Evolutionary conservation across 2,888 invertebrate species (phyloP).

Genomic region (Argynnis bischoffii): DNA sequence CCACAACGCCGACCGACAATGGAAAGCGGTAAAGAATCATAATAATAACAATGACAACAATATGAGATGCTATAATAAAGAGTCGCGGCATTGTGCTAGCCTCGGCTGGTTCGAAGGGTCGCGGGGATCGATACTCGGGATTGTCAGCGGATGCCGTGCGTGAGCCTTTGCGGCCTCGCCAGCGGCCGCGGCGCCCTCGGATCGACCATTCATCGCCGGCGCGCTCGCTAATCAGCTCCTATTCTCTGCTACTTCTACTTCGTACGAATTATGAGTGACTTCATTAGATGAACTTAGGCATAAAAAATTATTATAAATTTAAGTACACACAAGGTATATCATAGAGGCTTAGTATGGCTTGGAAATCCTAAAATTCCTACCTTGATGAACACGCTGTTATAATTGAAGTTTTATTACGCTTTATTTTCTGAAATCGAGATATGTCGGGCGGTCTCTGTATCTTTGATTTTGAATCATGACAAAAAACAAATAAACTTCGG

Average conservation of each 20-base stretch:
- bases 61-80: constrained; percentile 83
- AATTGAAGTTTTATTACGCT: background rate
- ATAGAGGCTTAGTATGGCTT: too few relatives aligned
- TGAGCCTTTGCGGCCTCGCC: constrained; percentile 64
- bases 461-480: background rate
- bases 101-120: constrained; percentile 79
- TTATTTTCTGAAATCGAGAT: background rate
- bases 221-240: constrained; percentile 66
- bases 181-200: constrained; percentile 45
- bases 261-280: too few relatives aligned
- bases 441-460: background rate
- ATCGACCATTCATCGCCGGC: constrained; percentile 60
- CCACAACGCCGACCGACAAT: constrained; percentile 82
- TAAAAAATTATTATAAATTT: too few relatives aligned
- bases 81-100: constrained; percentile 80
- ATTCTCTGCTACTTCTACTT: constrained; percentile 40
- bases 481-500: constrained; percentile 34
- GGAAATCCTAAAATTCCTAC: too few relatives aligned
- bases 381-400: too few relatives aligned
- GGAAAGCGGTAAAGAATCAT: constrained; percentile 83
- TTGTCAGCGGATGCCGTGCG: constrained; percentile 77
- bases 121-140: constrained; percentile 80
- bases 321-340: background rate
- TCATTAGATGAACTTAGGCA: too few relatives aligned
- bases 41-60: constrained; percentile 83